Percentiles rank a stretch among this genome's conserved stretches.
Evolutionary conservation across 2,888 invertebrate species (phyloP).

Genomic region (Cinara cedri): DNA sequence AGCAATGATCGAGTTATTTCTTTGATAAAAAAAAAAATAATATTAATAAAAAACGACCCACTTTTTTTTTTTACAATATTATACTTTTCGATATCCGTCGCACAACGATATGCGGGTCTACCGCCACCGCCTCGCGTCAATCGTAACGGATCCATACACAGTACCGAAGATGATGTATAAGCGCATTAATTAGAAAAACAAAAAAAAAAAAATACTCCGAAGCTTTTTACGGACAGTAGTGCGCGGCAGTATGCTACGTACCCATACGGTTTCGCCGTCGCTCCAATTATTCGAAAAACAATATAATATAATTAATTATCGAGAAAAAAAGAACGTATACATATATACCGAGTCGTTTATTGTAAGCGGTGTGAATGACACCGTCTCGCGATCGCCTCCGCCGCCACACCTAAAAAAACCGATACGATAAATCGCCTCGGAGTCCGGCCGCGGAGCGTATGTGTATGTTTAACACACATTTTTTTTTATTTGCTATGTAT

Average conservation of each 20-base stretch:
- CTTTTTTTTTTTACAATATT: slow-evolving; percentile 21
- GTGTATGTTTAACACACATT: neutral
- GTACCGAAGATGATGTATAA: too few relatives aligned
- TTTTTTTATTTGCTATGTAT: too few relatives aligned
- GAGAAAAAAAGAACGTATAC: neutral
- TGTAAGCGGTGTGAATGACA: slow-evolving; percentile 35
- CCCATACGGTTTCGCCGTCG: slow-evolving; percentile 24
- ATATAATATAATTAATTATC: slow-evolving; percentile 35
- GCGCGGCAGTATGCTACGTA: too few relatives aligned
- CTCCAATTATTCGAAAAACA: slow-evolving; percentile 7
- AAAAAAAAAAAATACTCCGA: too few relatives aligned
- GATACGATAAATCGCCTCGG: slow-evolving; percentile 27
- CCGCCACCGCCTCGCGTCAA: slow-evolving; percentile 7
- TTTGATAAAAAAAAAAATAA: slow-evolving; percentile 22
- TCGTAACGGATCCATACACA: slow-evolving; percentile 32
- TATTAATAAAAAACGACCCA: slow-evolving; percentile 32
- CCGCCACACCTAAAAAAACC: slow-evolving; percentile 50
- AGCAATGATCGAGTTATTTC: neutral
- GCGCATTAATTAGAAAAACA: too few relatives aligned
- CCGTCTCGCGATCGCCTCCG: too few relatives aligned
- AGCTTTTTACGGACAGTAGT: too few relatives aligned
- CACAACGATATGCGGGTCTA: slow-evolving; percentile 16
- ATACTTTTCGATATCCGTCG: slow-evolving; percentile 21
- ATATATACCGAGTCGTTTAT: neutral
- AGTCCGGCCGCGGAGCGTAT: neutral